A percentile compares a stretch with the other conserved stretches of the same genome.
These are phyloP conservation scores for Misgurnus mizolepis DNA, from an alignment of 2,113 vertebrate genomes.

Conservation along the genomic window DNA sequence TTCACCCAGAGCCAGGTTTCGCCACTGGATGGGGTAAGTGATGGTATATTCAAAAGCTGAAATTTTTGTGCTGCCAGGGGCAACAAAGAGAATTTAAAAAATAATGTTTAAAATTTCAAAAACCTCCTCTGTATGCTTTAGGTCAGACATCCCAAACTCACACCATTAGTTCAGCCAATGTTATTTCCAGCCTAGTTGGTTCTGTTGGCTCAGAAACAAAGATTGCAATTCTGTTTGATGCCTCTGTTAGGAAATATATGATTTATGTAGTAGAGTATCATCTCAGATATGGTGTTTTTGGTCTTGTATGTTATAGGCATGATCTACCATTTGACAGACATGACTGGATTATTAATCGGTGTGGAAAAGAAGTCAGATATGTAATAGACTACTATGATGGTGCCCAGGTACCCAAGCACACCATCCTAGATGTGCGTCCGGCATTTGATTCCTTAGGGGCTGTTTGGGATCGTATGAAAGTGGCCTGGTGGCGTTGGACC, in stretches of 20 bases:
- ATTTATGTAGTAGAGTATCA: neutral
- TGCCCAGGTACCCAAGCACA: conserved; percentile 72
- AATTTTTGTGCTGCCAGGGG: too few relatives aligned
- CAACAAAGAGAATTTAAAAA: too few relatives aligned
- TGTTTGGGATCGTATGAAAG: conserved; percentile 87
- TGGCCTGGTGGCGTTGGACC: conserved; percentile 88
- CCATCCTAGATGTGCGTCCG: conserved; percentile 83
- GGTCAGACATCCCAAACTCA: too few relatives aligned
- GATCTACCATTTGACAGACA: conserved; percentile 88
- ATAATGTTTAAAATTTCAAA: too few relatives aligned
- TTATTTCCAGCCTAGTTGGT: too few relatives aligned
- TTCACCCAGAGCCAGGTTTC: conserved; percentile 84
- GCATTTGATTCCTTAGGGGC: conserved; percentile 82
- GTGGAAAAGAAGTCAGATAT: conserved; percentile 83
- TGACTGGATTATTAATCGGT: conserved; percentile 85
- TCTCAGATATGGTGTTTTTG: neutral
- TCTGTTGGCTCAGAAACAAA: too few relatives aligned
- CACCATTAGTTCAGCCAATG: too few relatives aligned
- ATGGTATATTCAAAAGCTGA: neutral
- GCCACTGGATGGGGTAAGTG: conserved; percentile 86
- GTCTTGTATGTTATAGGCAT: conserved; percentile 67
- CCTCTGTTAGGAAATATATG: too few relatives aligned
- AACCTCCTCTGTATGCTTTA: too few relatives aligned
- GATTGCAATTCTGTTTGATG: too few relatives aligned
- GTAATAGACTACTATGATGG: conserved; percentile 88